Evolutionary conservation across 1,140 invertebrate species (phyloP).

Genomic region (Harlomillsia oculata): DNA sequence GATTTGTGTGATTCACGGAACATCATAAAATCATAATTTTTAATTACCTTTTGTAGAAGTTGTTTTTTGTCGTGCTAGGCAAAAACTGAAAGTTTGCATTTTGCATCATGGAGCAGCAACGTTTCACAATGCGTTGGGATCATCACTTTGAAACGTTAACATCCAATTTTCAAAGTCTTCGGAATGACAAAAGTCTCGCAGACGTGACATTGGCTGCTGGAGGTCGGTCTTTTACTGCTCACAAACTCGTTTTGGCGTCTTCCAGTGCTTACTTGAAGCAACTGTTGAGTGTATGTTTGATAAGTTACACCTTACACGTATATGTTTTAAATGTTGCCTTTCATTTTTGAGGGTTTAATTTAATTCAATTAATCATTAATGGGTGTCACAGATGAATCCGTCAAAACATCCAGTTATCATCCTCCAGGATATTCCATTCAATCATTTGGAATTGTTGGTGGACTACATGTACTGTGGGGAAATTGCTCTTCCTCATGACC

Average conservation of each 20-base stretch:
- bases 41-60: no score
- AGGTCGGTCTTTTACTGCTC: conserved; percentile 79
- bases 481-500: conserved; percentile 85
- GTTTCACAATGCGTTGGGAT: background rate
- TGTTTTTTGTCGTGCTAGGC: no score
- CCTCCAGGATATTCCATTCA: conserved; percentile 81
- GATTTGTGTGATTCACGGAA: no score
- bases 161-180: background rate
- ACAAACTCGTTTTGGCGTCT: conserved; percentile 85
- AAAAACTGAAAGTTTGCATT: no score
- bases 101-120: background rate
- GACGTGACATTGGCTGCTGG: conserved; percentile 87
- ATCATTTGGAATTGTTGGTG: conserved; percentile 81
- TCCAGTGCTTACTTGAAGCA: conserved; percentile 92
- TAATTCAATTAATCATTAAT: background rate
- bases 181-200: conserved; percentile 67
- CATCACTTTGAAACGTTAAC: background rate
- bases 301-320: no score
- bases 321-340: no score
- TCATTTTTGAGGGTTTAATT: background rate
- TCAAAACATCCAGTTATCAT: conserved; percentile 82
- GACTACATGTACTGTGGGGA: conserved; percentile 90
- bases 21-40: no score
- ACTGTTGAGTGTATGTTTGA: conserved; percentile 33
- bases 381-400: conserved; percentile 62